Percentiles rank a stretch among this genome's conserved stretches.
These are phyloP conservation scores for Luperina testacea DNA, from an alignment of 2,888 invertebrate genomes.

Conservation along the genomic window DNA sequence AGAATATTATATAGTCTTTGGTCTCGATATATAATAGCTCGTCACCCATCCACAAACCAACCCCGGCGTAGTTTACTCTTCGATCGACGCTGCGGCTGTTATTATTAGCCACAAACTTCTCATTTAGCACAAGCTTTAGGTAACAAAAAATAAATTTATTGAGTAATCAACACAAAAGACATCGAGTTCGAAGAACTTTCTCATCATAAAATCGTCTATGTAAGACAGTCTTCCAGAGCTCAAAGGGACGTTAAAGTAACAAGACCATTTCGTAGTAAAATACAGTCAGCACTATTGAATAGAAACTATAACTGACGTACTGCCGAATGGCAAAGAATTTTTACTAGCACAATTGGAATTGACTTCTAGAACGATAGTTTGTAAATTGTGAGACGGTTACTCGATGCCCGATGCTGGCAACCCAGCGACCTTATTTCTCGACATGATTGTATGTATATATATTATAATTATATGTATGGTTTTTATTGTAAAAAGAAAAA, in stretches of 20 bases:
- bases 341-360: slow-evolving; percentile 40
- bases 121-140: not conserved
- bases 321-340: slow-evolving; percentile 28
- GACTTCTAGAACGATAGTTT: slow-evolving; percentile 43
- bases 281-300: not conserved
- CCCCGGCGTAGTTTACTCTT: not conserved
- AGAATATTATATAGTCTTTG: no score
- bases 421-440: slow-evolving; percentile 54
- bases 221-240: not conserved
- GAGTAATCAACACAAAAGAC: not conserved
- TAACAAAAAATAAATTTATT: not conserved
- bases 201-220: no score
- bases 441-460: slow-evolving; percentile 4
- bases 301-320: not conserved
- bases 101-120: not conserved
- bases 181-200: not conserved
- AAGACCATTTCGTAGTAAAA: not conserved
- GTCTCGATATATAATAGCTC: no score
- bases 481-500: no score
- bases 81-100: not conserved
- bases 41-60: not conserved
- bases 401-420: slow-evolving; percentile 23
- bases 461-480: no score
- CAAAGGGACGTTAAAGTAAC: slow-evolving; percentile 4
- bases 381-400: slow-evolving; percentile 44